Evolutionary conservation across 2,113 vertebrate genomes (phyloP).

Genomic region (Thunnus maccoyii): DNA sequence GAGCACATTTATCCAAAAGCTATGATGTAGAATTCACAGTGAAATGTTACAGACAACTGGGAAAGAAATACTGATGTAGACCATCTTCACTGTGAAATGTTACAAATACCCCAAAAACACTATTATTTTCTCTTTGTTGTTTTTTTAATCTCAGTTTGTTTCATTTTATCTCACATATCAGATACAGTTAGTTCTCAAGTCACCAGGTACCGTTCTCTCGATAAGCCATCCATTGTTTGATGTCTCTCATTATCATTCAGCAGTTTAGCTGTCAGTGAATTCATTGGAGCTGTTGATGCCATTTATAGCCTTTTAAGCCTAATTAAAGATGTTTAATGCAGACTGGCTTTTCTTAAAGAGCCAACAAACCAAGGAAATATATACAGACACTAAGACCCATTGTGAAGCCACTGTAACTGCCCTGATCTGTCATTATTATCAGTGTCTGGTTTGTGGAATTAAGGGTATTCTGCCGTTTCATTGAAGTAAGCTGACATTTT

Average conservation of each 20-base stretch:
- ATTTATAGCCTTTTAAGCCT: slow-evolving; percentile 80
- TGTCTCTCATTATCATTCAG: slow-evolving; percentile 65
- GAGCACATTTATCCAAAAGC: neutral
- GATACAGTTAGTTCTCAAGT: slow-evolving; percentile 10
- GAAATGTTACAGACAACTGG: slow-evolving; percentile 20
- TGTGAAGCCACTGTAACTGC: neutral
- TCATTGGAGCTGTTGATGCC: slow-evolving; percentile 70
- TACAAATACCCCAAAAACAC: too few relatives aligned
- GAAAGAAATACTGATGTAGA: slow-evolving; percentile 1
- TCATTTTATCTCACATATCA: slow-evolving; percentile 36
- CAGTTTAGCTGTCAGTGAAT: slow-evolving; percentile 50
- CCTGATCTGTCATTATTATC: slow-evolving; percentile 33
- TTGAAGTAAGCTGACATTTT: slow-evolving; percentile 37
- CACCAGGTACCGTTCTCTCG: slow-evolving; percentile 47
- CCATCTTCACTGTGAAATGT: too few relatives aligned
- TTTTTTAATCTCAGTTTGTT: slow-evolving; percentile 31
- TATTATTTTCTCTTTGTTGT: slow-evolving; percentile 34
- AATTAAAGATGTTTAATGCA: slow-evolving; percentile 75
- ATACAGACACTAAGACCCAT: neutral
- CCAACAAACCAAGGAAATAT: slow-evolving; percentile 20
- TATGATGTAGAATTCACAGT: neutral
- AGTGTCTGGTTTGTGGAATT: slow-evolving; percentile 25
- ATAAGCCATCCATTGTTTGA: slow-evolving; percentile 64
- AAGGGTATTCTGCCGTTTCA: slow-evolving; percentile 12
- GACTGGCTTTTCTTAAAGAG: slow-evolving; percentile 58